phyloP scores from a whole-genome alignment of 2,888 invertebrate species.

The Aproaerema taeniolella region DNA sequence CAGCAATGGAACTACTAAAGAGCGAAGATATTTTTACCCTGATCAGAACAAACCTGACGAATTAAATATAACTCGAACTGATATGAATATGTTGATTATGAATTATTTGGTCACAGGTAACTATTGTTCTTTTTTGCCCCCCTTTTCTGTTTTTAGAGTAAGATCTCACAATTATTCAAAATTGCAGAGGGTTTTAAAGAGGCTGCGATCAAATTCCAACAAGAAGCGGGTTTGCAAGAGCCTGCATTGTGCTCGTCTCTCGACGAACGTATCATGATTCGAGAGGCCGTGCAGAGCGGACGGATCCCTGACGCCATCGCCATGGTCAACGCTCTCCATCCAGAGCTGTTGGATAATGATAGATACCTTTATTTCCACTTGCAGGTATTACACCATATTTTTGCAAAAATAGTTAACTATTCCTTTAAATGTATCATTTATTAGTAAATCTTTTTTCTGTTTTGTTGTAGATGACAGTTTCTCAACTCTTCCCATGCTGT shows the following conservation, averaged over 20 bases:
- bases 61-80: conserved; percentile 89
- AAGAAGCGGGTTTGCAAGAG: conserved; percentile 88
- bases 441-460: too few relatives aligned
- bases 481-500: too few relatives aligned
- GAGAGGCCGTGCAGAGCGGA: conserved; percentile 95
- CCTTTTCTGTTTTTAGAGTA: background rate
- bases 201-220: conserved; percentile 96
- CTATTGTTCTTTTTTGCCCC: conserved; percentile 26
- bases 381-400: conserved; percentile 84
- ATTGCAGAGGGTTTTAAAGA: conserved; percentile 93
- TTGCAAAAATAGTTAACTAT: background rate
- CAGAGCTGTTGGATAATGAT: conserved; percentile 96
- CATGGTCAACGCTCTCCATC: conserved; percentile 95
- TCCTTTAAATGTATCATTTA: too few relatives aligned
- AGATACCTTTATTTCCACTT: conserved; percentile 97
- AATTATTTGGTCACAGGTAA: conserved; percentile 99
- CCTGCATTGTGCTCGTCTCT: conserved; percentile 82
- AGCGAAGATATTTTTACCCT: conserved; percentile 74
- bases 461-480: too few relatives aligned
- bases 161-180: background rate
- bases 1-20: conserved; percentile 53
- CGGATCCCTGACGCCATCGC: conserved; percentile 95
- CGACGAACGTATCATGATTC: conserved; percentile 93
- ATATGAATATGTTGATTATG: conserved; percentile 99
- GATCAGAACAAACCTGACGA: conserved; percentile 85